Evolutionary conservation across 2,113 vertebrate genomes (phyloP), one percentile per base, ranked within the genome.

Genomic region (Gambusia holbrooki): DNA sequence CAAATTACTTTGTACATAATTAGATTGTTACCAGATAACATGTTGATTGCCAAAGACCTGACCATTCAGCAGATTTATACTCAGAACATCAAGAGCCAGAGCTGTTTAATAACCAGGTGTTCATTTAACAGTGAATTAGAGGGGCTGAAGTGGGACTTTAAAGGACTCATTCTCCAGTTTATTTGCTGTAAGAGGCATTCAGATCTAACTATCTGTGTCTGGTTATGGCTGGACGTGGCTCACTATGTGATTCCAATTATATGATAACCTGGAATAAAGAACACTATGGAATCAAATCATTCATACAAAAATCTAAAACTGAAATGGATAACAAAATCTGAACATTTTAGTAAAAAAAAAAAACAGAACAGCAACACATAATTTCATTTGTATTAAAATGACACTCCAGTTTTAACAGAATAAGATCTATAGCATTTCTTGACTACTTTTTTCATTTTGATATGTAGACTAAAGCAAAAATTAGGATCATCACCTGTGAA

Each of bases 11-110:
- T 85, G 51, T 82, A 64, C 33, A 71, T 80, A 77, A 73, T 82
- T 84, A 68, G 89, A 83, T 80, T 82, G 70, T 66, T 82, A 85
- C 86, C 79, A 84, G 84, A 88, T 82, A 70, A 91, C 72, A 60
- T 73, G 33, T 73, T n/a, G 61, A 92, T 95, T 95, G 95, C 95
- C 95, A 96, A 96, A 97, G 96, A 95, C 84, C 71, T 88, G 90
- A 92, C 77, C 72, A 80, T 89, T 89, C 81, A 87, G 79, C 80
- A 81, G 54, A 88, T 85, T 13, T 65, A 65, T 22, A 66, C 22
- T 75, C 27, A 54, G 48, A 76, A 66, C 61, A 68, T 71, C 62
- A 62, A 62, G 64, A 33, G 62, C 70, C 42, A 69, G 54, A 29
- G 81, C 71, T 76, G 30, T 74, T 84, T 32, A 60, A 32, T 79